Base-by-base conservation (phyloP, 2,113 vertebrate genomes). In the Halichoerus grypus region DNA sequence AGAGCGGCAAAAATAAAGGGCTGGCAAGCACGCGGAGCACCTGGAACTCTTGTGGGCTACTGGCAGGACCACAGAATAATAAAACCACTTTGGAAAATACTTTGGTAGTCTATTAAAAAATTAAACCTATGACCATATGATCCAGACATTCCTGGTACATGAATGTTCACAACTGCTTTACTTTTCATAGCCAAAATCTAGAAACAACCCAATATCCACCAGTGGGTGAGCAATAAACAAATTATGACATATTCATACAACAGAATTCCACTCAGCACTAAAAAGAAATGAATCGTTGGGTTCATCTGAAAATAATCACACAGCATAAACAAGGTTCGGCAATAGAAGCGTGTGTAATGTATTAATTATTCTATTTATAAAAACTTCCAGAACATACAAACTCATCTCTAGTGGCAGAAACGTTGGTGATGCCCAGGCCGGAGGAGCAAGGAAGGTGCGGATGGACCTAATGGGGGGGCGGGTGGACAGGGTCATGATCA, bases 211-310 rank as follows among this genome's bases (percentile, higher is more conserved):
- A 11, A 9, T 8, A 36, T 26, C 55, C 74, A 13, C 55, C 36
- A 28, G 13, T 12, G 12, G 21, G 42, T 36, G 61, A n/a, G 55
- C 22, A n/a, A n/a, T 9, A 21, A 31, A 53, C 21, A 21, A 33
- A 33, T 24, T 3, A 16, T 0, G 14, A 67, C 3, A 13, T 19
- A 2, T 5, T 3, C 53, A 7, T 0, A 39, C 7, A 28, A 3
- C 0, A 6, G 72, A 57, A 33, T 8, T 0, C 69, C 10, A 4
- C 49, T 22, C 1, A 2, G 24, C 39, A 16, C 26, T 61, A 18
- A 5, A 24, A 42, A n/a, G 33, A 24, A 26, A 26, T 5, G 18
- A 16, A 5, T 31, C 15, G 2, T 16, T 21, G 8, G 39, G 42
- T 28, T 59, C 22, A 42, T 55, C 57, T 53, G 46, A 42, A 65